phyloP scores from a whole-genome alignment of 1,140 invertebrate species.

The Drosophila obscura region DNA sequence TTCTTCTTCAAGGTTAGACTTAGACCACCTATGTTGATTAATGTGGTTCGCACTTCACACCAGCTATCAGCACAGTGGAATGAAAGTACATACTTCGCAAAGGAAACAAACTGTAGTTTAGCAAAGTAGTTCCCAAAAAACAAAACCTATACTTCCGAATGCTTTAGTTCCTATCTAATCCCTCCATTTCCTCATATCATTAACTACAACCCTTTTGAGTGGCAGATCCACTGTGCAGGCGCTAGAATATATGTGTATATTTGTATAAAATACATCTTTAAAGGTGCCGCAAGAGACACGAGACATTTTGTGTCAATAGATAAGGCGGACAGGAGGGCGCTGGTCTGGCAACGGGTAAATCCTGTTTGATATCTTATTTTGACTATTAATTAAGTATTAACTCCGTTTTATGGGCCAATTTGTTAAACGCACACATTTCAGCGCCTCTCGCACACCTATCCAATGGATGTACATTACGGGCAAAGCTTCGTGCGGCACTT shows the following conservation, averaged over 20 bases:
- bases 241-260: slow-evolving; percentile 27
- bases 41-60: slow-evolving; percentile 22
- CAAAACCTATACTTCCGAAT: too few relatives aligned
- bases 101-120: background rate
- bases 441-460: slow-evolving; percentile 34
- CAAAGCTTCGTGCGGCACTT: background rate
- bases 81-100: background rate
- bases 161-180: too few relatives aligned
- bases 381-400: slow-evolving; percentile 58
- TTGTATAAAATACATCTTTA: slow-evolving; percentile 27
- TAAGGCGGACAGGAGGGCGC: slow-evolving; percentile 21
- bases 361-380: slow-evolving; percentile 59
- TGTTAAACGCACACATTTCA: slow-evolving; percentile 73
- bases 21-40: slow-evolving; percentile 31
- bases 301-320: slow-evolving; percentile 35
- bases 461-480: slow-evolving; percentile 15
- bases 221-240: slow-evolving; percentile 16
- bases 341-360: slow-evolving; percentile 44
- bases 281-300: slow-evolving; percentile 50
- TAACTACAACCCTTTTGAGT: too few relatives aligned
- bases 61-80: slow-evolving; percentile 41
- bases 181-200: too few relatives aligned
- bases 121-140: too few relatives aligned
- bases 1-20: slow-evolving; percentile 22
- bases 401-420: slow-evolving; percentile 74